Evolutionary conservation across 2,113 vertebrate species (phyloP).

Genomic region (Pteruthius melanotis): DNA sequence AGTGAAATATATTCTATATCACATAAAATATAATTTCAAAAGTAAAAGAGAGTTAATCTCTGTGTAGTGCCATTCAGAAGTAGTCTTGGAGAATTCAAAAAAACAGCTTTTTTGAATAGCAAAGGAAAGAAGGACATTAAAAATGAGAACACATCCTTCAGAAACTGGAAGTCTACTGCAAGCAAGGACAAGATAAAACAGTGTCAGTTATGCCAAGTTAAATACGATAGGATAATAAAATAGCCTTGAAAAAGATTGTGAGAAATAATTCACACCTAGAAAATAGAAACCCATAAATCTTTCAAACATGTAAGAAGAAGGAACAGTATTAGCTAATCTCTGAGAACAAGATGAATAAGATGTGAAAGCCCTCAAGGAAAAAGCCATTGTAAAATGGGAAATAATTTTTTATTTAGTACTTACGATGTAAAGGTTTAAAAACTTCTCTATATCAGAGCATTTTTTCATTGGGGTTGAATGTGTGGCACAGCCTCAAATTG

Average conservation of each 20-base stretch:
- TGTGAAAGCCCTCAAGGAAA: not conserved
- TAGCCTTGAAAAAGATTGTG: not conserved
- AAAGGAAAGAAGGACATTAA: not conserved
- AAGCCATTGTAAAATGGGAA: not conserved
- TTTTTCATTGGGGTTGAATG: not conserved
- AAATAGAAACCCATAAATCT: not conserved
- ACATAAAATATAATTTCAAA: not conserved
- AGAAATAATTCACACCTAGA: not conserved
- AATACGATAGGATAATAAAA: not conserved
- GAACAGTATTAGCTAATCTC: not conserved
- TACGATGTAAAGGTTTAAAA: not conserved
- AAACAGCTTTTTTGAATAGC: not conserved
- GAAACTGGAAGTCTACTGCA: not conserved
- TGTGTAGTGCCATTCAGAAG: not conserved
- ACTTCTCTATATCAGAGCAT: not conserved
- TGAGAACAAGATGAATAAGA: not conserved
- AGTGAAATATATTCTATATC: not conserved
- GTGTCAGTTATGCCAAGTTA: not conserved
- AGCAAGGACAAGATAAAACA: not conserved
- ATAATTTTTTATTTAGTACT: not conserved
- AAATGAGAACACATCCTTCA: not conserved
- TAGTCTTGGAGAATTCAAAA: not conserved
- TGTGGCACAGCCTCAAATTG: not conserved
- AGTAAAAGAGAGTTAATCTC: not conserved
- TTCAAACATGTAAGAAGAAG: not conserved